phyloP scores from a whole-genome alignment of 2,113 vertebrate species.

The Eulacestoma nigropectus region DNA sequence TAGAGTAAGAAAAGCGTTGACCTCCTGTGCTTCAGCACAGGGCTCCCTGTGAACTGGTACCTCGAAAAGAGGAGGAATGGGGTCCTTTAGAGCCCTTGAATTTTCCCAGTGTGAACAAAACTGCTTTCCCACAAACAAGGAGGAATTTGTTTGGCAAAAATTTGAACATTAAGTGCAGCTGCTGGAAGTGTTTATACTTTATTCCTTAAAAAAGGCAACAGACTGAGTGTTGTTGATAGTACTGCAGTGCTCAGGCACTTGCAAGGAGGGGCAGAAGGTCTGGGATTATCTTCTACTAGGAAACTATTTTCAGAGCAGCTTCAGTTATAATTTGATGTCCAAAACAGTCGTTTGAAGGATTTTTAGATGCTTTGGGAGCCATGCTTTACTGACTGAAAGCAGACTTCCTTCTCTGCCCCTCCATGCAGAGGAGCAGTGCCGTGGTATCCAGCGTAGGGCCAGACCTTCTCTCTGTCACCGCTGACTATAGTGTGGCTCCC shows the following conservation, averaged over 20 bases:
- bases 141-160: neutral
- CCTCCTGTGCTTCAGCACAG: neutral
- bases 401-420: neutral
- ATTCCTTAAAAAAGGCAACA: neutral
- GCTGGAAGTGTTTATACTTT: slow-evolving; percentile 26
- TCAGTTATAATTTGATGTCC: neutral
- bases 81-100: neutral
- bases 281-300: neutral
- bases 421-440: fast-evolving
- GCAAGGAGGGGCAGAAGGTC: neutral
- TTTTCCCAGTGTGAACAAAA: neutral
- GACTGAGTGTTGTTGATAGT: neutral
- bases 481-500: neutral
- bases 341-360: neutral
- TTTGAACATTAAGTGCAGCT: neutral
- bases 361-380: neutral
- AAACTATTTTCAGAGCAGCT: neutral
- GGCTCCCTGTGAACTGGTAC: neutral
- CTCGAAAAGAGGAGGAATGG: neutral
- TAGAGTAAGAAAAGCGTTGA: neutral
- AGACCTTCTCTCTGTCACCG: neutral
- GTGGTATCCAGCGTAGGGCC: fast-evolving
- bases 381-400: neutral
- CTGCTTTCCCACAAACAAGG: neutral
- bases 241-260: neutral